Evolutionary conservation across 2,113 vertebrate genomes (phyloP).

Genomic region (Pelobates fuscus): DNA sequence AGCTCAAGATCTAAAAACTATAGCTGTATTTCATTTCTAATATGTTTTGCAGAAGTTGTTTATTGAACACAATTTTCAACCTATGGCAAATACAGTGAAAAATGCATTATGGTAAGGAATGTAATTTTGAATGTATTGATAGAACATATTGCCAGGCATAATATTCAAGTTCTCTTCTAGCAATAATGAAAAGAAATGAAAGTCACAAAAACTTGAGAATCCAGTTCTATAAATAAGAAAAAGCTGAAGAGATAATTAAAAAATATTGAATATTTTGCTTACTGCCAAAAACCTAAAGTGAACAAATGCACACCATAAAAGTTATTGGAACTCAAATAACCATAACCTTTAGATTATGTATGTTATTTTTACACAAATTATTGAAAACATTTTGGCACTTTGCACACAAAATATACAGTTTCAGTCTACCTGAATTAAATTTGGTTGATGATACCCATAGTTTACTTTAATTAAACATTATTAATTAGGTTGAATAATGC

Average conservation of each 20-base stretch:
- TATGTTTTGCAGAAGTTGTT: slow-evolving; percentile 47
- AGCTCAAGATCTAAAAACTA: too few species aligned
- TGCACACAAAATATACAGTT: too few species aligned
- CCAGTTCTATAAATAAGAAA: slow-evolving; percentile 12
- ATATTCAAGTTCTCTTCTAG: slow-evolving; percentile 30
- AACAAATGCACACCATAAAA: not conserved
- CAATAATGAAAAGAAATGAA: slow-evolving; percentile 35
- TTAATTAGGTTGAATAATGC: too few species aligned
- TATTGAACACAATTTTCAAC: slow-evolving; percentile 47
- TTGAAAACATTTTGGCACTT: too few species aligned
- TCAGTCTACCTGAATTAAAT: too few species aligned
- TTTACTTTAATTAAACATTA: too few species aligned
- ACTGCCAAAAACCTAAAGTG: not conserved
- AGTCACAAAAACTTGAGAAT: slow-evolving; percentile 20
- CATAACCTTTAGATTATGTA: too few species aligned
- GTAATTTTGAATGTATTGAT: slow-evolving; percentile 50
- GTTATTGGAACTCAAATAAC: not conserved
- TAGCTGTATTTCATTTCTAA: slow-evolving; percentile 41
- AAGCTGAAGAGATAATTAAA: slow-evolving; percentile 11
- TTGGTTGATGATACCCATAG: too few species aligned
- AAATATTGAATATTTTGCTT: slow-evolving; percentile 27
- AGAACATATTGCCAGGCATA: slow-evolving; percentile 41
- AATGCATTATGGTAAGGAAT: slow-evolving; percentile 46
- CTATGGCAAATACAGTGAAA: slow-evolving; percentile 45
- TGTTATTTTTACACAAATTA: too few species aligned